Base-by-base conservation (phyloP, 2,797 vertebrate genomes). In the Microctenopoma steveboyesi region DNA sequence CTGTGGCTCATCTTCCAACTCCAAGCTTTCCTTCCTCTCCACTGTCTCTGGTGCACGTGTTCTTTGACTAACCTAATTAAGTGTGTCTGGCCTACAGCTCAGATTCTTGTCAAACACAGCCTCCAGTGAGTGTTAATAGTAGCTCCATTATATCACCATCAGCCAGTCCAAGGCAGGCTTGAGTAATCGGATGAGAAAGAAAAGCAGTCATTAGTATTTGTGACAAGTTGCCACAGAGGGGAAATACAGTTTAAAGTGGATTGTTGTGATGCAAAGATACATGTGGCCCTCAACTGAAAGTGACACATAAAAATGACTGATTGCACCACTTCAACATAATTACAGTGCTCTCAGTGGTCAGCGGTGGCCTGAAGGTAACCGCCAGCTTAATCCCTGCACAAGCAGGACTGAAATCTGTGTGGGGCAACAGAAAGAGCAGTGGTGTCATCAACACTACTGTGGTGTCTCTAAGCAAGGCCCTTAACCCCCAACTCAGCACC, bases 11-110 rank as follows among this genome's bases (percentile, higher is more conserved):
- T 49, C 55, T 42, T 46, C 40, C 45, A 45, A 7, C 35, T 64
- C 50, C 27, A 49, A 11, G 6, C 47, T 48, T 48, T 52, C 30
- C 52, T 25, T 49, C 15, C 3, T 61, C 27, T 25, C 58, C 28
- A 59, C 5, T 64, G 18, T 64, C 66, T 53, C 11, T 14, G 47
- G 22, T 47, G 28, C 35, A 40, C 5, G 12, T 60, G 49, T 67
- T 74, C 73, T 82, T 77, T 85, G 57, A 72, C 55, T 76, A 58
- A 79, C 60, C 55, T 67, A 28, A 75, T 83, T 72, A 51, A 27
- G 46, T 45, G 63, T 14, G 49, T 52, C 73, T 64, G 71, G 64
- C 60, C 61, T 63, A 39, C 18, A 72, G 75, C 61, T 74, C 58
- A 59, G 53, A 69, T 53, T 60, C 47, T 51, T 54, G 45, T 64